Conservation (phyloP, 2,797 vertebrate species). For the Garrulus glandarius region DNA sequence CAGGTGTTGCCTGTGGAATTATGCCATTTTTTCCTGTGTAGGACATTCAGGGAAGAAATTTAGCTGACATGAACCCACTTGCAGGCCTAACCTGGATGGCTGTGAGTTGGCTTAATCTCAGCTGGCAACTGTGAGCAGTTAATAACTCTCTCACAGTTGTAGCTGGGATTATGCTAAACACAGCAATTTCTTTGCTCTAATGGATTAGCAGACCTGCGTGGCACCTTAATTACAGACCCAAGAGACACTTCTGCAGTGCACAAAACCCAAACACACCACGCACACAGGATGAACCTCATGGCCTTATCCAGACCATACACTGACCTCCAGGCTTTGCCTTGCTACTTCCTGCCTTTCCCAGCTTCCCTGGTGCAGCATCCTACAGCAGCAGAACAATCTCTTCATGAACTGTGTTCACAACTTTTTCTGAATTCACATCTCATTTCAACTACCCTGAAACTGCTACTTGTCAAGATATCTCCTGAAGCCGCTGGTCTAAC, state of each 20-base stretch:
- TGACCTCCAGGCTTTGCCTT: neutral
- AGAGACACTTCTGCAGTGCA: neutral
- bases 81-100: conserved; percentile 77
- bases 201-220: conserved; percentile 76
- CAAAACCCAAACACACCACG: neutral
- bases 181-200: conserved; percentile 79
- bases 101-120: conserved; percentile 98
- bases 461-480: neutral
- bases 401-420: neutral
- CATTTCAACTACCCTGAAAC: neutral
- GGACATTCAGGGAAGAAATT: conserved; percentile 28
- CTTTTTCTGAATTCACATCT: neutral
- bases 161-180: conserved; percentile 97
- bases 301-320: neutral
- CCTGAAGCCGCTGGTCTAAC: neutral
- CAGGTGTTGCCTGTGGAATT: conserved; percentile 65
- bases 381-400: neutral
- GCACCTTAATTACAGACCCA: conserved; percentile 47
- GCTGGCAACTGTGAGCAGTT: conserved; percentile 99
- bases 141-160: conserved; percentile 90
- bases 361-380: neutral
- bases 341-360: neutral
- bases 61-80: conserved; percentile 66
- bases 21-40: conserved; percentile 46
- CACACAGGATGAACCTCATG: neutral